Conservation (phyloP, 1,140 invertebrate genomes). For the Cepaea nemoralis region DNA sequence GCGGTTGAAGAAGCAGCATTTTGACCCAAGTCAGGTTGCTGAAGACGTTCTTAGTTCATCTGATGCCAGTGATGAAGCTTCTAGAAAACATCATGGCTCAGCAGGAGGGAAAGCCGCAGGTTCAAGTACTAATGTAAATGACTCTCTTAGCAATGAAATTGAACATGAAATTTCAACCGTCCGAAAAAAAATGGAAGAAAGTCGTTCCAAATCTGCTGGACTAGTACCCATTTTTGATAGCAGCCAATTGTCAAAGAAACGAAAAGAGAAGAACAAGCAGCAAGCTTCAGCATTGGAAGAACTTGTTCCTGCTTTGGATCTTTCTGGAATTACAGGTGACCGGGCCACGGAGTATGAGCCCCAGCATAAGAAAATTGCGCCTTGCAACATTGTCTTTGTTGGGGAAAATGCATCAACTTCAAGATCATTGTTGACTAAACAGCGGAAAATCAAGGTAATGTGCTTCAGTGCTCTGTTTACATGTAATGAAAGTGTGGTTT, state of each 20-base stretch:
- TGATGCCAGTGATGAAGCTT: neutral
- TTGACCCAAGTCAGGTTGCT: conserved; percentile 34
- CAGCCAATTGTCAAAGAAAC: conserved; percentile 46
- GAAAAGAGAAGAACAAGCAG: conserved; percentile 47
- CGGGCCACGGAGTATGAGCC: conserved; percentile 47
- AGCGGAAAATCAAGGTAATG: conserved; percentile 52
- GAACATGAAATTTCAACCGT: conserved; percentile 45
- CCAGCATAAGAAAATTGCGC: conserved; percentile 49
- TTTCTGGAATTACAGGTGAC: conserved; percentile 51
- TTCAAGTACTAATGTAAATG: neutral
- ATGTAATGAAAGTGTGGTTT: neutral
- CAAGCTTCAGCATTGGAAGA: neutral
- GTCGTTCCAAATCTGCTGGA: conserved; percentile 23
- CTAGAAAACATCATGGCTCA: conserved; percentile 31
- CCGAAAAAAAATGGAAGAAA: conserved; percentile 37
- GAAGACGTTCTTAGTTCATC: conserved; percentile 13
- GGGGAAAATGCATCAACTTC: conserved; percentile 56
- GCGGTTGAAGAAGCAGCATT: conserved; percentile 40
- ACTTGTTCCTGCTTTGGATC: conserved; percentile 53
- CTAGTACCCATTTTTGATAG: conserved; percentile 45
- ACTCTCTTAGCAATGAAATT: conserved; percentile 34
- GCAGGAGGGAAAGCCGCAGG: too few species aligned
- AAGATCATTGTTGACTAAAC: conserved; percentile 57
- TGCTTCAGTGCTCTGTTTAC: neutral
- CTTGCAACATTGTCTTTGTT: conserved; percentile 59